Evolutionary conservation across 2,888 invertebrate species (phyloP).

Genomic region (Lasioglossum zephyrum): DNA sequence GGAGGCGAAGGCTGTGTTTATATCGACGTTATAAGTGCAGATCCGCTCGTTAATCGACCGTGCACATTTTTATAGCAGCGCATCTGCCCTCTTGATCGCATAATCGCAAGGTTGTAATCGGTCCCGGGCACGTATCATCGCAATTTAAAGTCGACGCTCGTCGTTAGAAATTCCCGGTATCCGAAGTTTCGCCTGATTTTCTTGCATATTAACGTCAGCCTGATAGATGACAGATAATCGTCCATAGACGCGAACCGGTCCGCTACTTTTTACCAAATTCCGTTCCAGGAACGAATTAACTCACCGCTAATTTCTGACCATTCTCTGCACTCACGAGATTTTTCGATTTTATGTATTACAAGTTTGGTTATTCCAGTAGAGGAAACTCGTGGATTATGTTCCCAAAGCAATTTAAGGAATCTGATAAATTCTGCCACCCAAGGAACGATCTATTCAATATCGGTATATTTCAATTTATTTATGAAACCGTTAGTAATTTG

Average conservation of each 20-base stretch:
- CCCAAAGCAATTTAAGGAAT: not conserved
- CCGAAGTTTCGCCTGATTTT: conserved; percentile 17
- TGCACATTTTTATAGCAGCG: conserved; percentile 31
- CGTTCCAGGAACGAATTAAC: not conserved
- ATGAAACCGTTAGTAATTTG: no score
- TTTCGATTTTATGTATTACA: not conserved
- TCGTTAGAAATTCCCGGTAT: conserved; percentile 18
- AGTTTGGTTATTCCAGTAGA: no score
- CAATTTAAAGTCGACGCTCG: conserved; percentile 11
- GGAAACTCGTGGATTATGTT: not conserved
- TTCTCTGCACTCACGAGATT: not conserved
- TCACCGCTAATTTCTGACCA: not conserved
- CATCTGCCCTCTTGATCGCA: conserved; percentile 45
- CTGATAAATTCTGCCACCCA: no score
- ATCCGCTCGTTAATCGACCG: conserved; percentile 31
- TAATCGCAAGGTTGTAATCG: conserved; percentile 49
- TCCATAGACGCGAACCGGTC: not conserved
- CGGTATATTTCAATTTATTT: no score
- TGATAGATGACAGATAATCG: conserved; percentile 12
- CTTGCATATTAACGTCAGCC: conserved; percentile 15
- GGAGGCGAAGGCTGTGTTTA: conserved; percentile 30
- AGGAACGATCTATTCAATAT: no score
- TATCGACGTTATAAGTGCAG: conserved; percentile 46
- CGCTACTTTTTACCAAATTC: not conserved
- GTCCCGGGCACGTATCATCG: conserved; percentile 39